Evolutionary conservation across 1,140 invertebrate genomes (phyloP), one percentile per base, ranked within the genome.

Genomic region (Eulimnadia texana): DNA sequence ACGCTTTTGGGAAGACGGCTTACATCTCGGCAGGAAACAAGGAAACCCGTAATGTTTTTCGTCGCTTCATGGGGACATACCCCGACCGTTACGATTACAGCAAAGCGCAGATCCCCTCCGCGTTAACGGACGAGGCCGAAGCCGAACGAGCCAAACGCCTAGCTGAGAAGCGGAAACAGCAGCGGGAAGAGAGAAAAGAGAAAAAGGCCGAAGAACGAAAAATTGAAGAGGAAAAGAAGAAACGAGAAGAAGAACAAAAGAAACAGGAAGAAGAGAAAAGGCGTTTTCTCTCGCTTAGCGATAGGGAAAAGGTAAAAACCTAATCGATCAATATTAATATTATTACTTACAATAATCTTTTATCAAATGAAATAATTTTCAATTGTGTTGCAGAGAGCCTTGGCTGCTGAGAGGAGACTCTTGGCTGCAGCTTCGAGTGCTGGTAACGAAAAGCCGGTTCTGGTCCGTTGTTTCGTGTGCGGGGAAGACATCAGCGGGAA

Each of bases 11-110:
- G 23, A 82, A 84, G 68, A 83, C 84, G 1, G 81, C 87, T 0
- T 91, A 89, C 72, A 77, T 79, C 27, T 75, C 78, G 22, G 76
- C 84, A 0, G 72, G 72, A n/a, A 78, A 84, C 63, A 82, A 82
- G 64, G 78, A 81, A 64, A 81, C 81, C 1, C 75, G 85, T 65
- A 80, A 85, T 67, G 77, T 78, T 1, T 88, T 88, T 70, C 76
- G 85, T 66, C 71, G 81, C 67, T 90, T 88, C 72, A 83, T 85
- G 72, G 80, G 75, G 3, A 72, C 77, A 23, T 77, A 78, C 73
- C 86, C 86, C 0, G 80, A 86, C 2, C 84, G 80, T 70, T 86
- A 82, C 71, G 83, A 89, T 70, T 91, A 90, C 69, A 74, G 74
- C 54, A 84, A 84, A 73, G 84, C 85, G 71, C 67, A 73, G 70